These are phyloP conservation scores for Idaea straminata DNA, from an alignment of 2,888 invertebrate species.

Conservation along the genomic window DNA sequence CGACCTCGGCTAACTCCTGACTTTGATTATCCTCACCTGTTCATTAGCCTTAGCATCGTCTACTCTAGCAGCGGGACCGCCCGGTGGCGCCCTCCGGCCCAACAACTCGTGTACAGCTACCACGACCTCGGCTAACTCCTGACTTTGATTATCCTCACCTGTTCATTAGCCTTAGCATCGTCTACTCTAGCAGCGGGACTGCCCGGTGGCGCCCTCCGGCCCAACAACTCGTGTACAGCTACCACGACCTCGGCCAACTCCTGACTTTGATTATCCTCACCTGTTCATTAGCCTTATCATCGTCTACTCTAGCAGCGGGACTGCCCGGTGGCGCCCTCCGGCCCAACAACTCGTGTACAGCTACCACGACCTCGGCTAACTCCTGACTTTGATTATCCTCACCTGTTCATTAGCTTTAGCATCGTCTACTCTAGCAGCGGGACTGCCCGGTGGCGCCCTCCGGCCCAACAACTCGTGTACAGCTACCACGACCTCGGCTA, in stretches of 20 bases:
- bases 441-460: constrained; percentile 83
- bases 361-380: constrained; percentile 43
- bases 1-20: background rate
- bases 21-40: constrained; percentile 93
- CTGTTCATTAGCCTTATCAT: constrained; percentile 92
- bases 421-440: constrained; percentile 85
- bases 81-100: no score
- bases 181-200: constrained; percentile 84
- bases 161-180: constrained; percentile 97
- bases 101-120: no score
- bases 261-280: constrained; percentile 40
- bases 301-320: constrained; percentile 84
- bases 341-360: constrained; percentile 96
- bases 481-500: constrained; percentile 87
- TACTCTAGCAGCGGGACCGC: constrained; percentile 80
- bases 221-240: no score
- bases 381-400: background rate
- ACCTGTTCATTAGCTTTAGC: constrained; percentile 91
- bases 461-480: constrained; percentile 95
- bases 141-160: constrained; percentile 90
- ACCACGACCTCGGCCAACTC: background rate
- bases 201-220: no score
- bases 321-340: constrained; percentile 84
- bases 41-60: constrained; percentile 98
- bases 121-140: no score